phyloP scores from a whole-genome alignment of 2,888 invertebrate species.

The Neoaliturus tenellus region DNA sequence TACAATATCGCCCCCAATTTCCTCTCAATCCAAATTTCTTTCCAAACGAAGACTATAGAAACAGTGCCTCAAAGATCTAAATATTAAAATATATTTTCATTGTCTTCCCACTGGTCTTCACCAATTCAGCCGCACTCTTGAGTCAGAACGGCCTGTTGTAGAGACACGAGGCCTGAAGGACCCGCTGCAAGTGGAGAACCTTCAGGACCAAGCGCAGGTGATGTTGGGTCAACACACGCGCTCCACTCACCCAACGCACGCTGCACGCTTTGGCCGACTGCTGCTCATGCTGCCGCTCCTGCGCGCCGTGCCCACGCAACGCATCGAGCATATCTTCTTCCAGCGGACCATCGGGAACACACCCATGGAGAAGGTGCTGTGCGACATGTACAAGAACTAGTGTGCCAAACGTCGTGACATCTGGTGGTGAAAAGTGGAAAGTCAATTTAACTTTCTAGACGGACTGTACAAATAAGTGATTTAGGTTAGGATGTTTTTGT shows the following conservation, averaged over 20 bases:
- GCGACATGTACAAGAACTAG: conserved; percentile 99
- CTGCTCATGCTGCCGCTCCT: conserved; percentile 92
- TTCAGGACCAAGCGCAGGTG: conserved; percentile 98
- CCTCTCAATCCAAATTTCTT: no score
- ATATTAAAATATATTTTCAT: no score
- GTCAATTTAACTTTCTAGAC: no score
- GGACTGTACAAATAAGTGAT: no score
- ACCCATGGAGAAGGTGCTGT: conserved; percentile 98
- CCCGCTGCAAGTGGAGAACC: conserved; percentile 95
- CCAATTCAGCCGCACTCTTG: conserved; percentile 7
- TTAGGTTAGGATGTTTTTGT: no score
- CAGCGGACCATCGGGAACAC: conserved; percentile 96
- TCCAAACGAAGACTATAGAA: no score
- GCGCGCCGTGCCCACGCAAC: conserved; percentile 85
- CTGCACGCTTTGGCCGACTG: conserved; percentile 91
- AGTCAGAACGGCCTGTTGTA: conserved; percentile 70
- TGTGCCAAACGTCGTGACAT: no score
- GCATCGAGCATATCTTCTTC: conserved; percentile 95
- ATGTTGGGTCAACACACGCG: conserved; percentile 97
- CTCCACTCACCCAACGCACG: conserved; percentile 90
- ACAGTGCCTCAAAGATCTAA: no score
- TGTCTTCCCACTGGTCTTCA: no score
- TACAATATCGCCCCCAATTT: no score
- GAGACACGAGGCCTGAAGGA: conserved; percentile 97
- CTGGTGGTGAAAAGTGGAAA: no score